Conservation (phyloP, 2,888 invertebrate genomes). For the Nowickia ferox region DNA sequence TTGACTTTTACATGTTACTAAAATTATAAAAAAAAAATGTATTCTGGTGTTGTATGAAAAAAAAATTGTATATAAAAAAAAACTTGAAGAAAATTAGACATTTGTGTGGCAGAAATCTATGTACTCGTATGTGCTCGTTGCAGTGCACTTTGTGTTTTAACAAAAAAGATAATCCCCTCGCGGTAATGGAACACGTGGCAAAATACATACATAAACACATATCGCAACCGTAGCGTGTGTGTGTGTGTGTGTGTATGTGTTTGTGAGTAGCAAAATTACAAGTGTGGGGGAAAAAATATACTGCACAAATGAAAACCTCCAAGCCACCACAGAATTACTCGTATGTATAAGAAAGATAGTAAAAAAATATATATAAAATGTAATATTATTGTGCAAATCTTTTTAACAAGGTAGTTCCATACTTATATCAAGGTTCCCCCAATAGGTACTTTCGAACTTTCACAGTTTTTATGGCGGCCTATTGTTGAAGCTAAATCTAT, state of each 20-base stretch:
- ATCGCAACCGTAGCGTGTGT: background rate
- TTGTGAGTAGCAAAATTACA: conserved; percentile 5
- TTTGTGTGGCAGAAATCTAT: conserved; percentile 4
- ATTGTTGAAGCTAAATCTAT: no score
- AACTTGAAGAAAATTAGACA: conserved; percentile 13
- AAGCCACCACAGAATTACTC: no score
- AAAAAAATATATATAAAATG: no score
- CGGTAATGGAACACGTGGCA: conserved; percentile 21
- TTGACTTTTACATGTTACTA: conserved; percentile 21
- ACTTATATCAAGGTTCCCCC: no score
- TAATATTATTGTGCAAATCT: no score
- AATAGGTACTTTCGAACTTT: no score
- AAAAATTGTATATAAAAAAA: background rate
- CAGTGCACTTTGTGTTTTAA: conserved; percentile 35
- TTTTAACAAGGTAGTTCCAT: no score
- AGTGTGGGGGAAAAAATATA: background rate
- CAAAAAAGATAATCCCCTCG: conserved; percentile 33
- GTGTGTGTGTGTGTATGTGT: no score
- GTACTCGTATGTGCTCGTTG: background rate
- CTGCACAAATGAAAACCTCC: no score
- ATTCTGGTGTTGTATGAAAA: background rate
- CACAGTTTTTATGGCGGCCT: no score
- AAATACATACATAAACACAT: conserved; percentile 16
- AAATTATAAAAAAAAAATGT: background rate
- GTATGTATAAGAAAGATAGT: no score